These are phyloP conservation scores for Ellobius talpinus DNA, from an alignment of 2,113 vertebrate species.

Conservation along the genomic window DNA sequence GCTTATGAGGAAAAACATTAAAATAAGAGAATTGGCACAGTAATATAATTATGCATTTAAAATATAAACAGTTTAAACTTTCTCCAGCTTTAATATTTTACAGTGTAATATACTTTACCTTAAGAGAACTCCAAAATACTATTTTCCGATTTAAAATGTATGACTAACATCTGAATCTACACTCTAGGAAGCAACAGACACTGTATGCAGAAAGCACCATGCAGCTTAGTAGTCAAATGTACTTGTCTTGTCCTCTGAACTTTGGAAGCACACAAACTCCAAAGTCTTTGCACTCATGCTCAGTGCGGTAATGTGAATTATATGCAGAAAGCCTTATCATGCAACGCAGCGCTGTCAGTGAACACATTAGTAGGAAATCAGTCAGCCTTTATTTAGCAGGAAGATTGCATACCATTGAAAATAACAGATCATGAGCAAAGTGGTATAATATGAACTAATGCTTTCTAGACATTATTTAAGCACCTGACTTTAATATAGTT, in stretches of 20 bases:
- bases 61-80: constrained; percentile 35
- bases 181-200: constrained; percentile 55
- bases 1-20: constrained; percentile 41
- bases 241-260: constrained; percentile 60
- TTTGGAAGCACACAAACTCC: constrained; percentile 14
- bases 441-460: constrained; percentile 48
- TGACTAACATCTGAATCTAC: constrained; percentile 44
- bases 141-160: constrained; percentile 52
- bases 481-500: not conserved
- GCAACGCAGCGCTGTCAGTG: constrained; percentile 43
- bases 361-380: constrained; percentile 40
- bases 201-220: constrained; percentile 58
- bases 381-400: constrained; percentile 57
- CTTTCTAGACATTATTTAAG: constrained; percentile 44
- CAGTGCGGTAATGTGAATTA: constrained; percentile 43
- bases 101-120: constrained; percentile 71
- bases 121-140: constrained; percentile 59
- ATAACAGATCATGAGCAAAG: constrained; percentile 66
- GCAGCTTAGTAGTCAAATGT: constrained; percentile 63
- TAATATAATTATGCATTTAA: constrained; percentile 22
- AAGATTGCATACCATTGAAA: constrained; percentile 63
- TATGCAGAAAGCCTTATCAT: constrained; percentile 65
- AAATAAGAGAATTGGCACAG: constrained; percentile 28
- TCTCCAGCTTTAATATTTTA: constrained; percentile 21
- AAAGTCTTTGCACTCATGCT: constrained; percentile 44